phyloP scores from a whole-genome alignment of 2,113 vertebrate species.

The Callipepla californica region DNA sequence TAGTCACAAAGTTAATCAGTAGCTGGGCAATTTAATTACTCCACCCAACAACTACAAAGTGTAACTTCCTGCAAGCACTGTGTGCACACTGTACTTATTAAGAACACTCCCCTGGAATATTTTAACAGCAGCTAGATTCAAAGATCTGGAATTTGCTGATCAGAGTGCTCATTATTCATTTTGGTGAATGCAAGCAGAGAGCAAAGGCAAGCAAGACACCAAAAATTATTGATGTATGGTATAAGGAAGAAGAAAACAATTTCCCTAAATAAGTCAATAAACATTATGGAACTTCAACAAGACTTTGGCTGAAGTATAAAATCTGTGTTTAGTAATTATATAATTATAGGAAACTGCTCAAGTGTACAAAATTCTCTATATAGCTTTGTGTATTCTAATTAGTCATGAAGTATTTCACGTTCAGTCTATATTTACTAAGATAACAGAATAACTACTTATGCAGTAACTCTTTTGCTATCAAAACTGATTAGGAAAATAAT shows the following conservation, averaged over 20 bases:
- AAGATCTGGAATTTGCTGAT: background rate
- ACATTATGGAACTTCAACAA: background rate
- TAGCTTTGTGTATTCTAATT: background rate
- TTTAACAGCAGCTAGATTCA: background rate
- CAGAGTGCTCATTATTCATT: background rate
- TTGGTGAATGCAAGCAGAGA: background rate
- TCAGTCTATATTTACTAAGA: background rate
- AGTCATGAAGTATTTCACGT: background rate
- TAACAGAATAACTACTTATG: background rate
- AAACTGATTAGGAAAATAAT: background rate
- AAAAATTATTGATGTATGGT: background rate
- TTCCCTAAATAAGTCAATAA: background rate
- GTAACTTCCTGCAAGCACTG: background rate
- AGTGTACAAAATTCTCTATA: background rate
- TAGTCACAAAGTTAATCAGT: background rate
- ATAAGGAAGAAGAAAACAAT: background rate
- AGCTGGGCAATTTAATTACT: slow-evolving; percentile 18
- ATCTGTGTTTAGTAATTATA: background rate
- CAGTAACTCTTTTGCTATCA: background rate
- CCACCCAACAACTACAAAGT: background rate
- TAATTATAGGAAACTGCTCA: background rate
- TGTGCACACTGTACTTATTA: background rate
- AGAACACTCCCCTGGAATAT: background rate
- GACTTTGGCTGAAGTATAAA: background rate
- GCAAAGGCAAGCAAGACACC: background rate